These are phyloP conservation scores for Potamarius usumacintae DNA, from an alignment of 2,113 vertebrate species.

Conservation along the genomic window DNA sequence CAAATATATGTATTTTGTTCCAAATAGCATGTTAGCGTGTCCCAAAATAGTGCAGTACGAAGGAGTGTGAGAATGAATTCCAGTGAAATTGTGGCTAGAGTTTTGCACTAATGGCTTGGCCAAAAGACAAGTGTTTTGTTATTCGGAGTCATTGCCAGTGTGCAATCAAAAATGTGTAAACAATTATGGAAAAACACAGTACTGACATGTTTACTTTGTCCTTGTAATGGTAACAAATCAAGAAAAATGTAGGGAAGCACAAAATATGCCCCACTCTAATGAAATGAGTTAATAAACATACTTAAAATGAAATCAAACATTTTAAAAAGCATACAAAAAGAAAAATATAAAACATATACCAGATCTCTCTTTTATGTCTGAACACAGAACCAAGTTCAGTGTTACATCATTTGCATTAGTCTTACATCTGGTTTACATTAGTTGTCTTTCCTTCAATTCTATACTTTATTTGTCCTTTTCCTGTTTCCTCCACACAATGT, in stretches of 20 bases:
- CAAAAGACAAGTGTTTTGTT: background rate
- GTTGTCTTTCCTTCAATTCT: background rate
- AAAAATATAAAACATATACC: background rate
- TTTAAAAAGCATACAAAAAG: background rate
- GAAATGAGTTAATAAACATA: background rate
- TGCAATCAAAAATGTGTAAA: background rate
- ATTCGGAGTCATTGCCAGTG: background rate
- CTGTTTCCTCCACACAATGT: background rate
- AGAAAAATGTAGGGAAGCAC: background rate
- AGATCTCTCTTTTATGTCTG: background rate
- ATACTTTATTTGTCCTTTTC: slow-evolving; percentile 1
- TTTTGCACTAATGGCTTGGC: background rate
- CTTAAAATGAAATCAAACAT: background rate
- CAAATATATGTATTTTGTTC: background rate
- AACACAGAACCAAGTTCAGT: too few relatives aligned
- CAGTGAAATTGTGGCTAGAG: background rate
- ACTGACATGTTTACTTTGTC: background rate
- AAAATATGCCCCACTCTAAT: background rate
- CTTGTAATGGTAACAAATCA: background rate
- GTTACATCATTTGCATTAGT: too few relatives aligned
- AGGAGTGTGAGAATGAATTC: background rate
- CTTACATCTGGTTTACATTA: background rate
- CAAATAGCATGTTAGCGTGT: background rate
- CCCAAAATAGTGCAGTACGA: background rate
- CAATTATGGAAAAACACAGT: background rate